Evolutionary conservation across 2,113 vertebrate species (phyloP).

Genomic region (Pomatorhinus ruficollis): DNA sequence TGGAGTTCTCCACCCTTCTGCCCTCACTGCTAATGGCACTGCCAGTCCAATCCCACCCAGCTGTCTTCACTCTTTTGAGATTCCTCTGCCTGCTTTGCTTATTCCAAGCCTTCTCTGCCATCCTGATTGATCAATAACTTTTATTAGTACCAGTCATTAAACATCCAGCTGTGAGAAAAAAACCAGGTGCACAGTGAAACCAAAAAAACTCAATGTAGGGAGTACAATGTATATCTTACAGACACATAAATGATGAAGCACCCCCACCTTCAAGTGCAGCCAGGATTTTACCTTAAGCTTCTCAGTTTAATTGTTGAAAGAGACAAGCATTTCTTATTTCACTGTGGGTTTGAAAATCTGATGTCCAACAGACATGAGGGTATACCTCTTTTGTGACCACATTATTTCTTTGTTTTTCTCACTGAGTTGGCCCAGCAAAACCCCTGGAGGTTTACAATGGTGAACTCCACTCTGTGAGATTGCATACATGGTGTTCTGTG

Average conservation of each 20-base stretch:
- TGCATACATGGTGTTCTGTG: background rate
- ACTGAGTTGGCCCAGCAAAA: background rate
- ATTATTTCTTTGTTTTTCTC: background rate
- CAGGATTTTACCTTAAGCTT: background rate
- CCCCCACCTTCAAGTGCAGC: background rate
- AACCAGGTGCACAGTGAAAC: background rate
- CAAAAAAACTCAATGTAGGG: rapidly evolving
- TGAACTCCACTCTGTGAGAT: background rate
- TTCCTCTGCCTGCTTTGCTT: background rate
- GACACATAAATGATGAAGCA: background rate
- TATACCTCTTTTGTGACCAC: background rate
- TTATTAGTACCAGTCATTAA: background rate
- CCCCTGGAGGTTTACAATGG: background rate
- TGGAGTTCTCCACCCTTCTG: background rate
- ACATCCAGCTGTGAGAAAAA: background rate
- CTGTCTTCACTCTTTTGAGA: background rate
- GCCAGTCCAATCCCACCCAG: background rate
- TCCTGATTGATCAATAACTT: background rate
- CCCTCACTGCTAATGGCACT: background rate
- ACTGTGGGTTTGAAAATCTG: background rate
- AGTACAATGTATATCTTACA: background rate
- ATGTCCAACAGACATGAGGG: background rate
- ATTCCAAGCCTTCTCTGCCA: background rate
- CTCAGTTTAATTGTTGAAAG: background rate
- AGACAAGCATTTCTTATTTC: background rate